Conservation (phyloP, 1,140 invertebrate genomes). For the Luehdorfia chinensis region DNA sequence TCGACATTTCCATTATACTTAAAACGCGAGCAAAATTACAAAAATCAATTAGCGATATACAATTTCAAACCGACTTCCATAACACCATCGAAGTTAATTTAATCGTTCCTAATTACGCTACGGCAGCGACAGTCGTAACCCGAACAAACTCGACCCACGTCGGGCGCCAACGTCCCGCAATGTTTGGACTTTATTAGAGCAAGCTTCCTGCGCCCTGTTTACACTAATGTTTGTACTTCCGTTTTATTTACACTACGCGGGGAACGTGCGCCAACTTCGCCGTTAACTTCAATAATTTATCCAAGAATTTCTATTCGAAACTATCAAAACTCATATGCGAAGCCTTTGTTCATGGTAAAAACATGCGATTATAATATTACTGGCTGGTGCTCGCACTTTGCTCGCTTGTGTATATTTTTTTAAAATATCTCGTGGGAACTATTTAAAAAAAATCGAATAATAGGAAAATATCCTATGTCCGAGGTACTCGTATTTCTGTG, state of each 20-base stretch:
- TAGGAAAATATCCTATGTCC: too few species aligned
- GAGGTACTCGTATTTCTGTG: too few species aligned
- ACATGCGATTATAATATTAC: too few species aligned
- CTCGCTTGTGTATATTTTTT: too few species aligned
- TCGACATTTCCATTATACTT: too few species aligned
- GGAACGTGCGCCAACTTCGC: constrained; percentile 42
- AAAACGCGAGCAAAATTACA: too few species aligned
- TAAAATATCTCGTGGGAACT: too few species aligned
- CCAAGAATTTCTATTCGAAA: constrained; percentile 22
- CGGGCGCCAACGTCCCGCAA: constrained; percentile 59
- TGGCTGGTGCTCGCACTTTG: too few species aligned
- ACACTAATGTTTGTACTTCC: constrained; percentile 56
- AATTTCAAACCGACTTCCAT: constrained; percentile 62
- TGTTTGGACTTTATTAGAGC: constrained; percentile 67
- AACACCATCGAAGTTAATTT: constrained; percentile 64
- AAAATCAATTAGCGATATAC: too few species aligned
- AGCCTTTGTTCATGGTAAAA: not conserved
- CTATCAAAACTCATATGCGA: not conserved
- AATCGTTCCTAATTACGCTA: constrained; percentile 66
- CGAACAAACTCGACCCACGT: constrained; percentile 37
- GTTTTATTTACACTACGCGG: constrained; percentile 59
- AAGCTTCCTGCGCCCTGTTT: constrained; percentile 52
- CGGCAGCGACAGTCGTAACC: constrained; percentile 33
- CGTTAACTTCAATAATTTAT: constrained; percentile 39
- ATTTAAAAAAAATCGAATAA: too few species aligned